Evolutionary conservation across 2,888 invertebrate genomes (phyloP).

Genomic region (Melieria picta): DNA sequence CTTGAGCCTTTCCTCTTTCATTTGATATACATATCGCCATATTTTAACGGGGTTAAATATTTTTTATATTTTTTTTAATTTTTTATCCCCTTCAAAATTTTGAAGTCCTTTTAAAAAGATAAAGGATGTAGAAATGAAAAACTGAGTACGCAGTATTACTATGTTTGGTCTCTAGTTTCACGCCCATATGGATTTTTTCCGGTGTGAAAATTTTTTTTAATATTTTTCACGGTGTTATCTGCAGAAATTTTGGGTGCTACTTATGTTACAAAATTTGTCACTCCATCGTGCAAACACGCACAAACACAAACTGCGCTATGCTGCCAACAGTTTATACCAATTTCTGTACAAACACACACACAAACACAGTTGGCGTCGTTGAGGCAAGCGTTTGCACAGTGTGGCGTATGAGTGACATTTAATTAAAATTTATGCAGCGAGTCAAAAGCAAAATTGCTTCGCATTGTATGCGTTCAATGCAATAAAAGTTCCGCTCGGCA

Average conservation of each 20-base stretch:
- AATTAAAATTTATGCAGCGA: conserved; percentile 56
- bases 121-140: no score
- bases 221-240: no score
- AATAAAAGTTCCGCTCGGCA: background rate
- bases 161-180: no score
- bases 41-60: no score
- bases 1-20: no score
- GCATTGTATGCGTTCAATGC: conserved; percentile 15
- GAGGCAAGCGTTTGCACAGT: conserved; percentile 11
- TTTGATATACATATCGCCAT: no score
- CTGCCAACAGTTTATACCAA: background rate
- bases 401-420: conserved; percentile 64
- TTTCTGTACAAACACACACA: background rate
- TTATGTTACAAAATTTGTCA: conserved; percentile 19
- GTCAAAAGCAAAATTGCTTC: conserved; percentile 18
- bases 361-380: background rate
- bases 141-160: no score
- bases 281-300: background rate
- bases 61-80: no score
- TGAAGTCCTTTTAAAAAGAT: no score
- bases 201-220: no score
- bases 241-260: conserved; percentile 12
- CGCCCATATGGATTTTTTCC: no score
- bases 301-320: background rate
- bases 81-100: no score